Base-by-base conservation (phyloP, 2,797 vertebrate species). In the Champsocephalus gunnari region DNA sequence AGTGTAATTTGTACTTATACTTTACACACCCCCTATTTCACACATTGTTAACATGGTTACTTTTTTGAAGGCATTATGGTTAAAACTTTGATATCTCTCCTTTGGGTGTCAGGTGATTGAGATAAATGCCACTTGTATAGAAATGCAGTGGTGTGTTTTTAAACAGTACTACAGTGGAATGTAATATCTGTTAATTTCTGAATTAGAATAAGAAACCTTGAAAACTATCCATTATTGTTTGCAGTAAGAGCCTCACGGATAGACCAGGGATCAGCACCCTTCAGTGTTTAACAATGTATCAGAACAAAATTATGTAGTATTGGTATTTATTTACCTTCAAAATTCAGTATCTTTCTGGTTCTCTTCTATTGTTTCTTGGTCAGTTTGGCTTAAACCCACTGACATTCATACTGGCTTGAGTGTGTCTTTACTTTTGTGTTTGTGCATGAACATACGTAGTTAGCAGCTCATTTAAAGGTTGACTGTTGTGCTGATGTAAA, bases 401-500 rank as follows among this genome's bases (percentile, higher is more conserved):
- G 11, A 57, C 34, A 69, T 60, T 28, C 59, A 13, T 19, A 44
- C 58, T 21, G 16, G 34, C 58, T 10, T 32, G 43, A n/a, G 32
- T 56, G 44, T 66, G 21, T 67, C 38, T 65, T 59, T 38, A 7
- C 9, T 9, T 21, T 54, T 28, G 53, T 57, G 49, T 12, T 8
- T 6, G 16, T 75, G 56, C 17, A 21, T 10, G 55, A 45, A 12
- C 56, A 21, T 17, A 21, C 14, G n/a, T 75, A 78, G 57, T 86
- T 79, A 73, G 81, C 75, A 71, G 75, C 63, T 88, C 55, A 58
- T 71, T 87, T 82, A 83, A 79, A 84, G 34, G 48, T 53, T 28
- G 66, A n/a, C 60, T 67, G 53, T 49, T 66, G 24, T 71, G 67
- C 77, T 84, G 56, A 92, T 91, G 82, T 44, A 76, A 73, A 88